Base-by-base conservation (phyloP, 2,113 vertebrate species). In the Mobula hypostoma region DNA sequence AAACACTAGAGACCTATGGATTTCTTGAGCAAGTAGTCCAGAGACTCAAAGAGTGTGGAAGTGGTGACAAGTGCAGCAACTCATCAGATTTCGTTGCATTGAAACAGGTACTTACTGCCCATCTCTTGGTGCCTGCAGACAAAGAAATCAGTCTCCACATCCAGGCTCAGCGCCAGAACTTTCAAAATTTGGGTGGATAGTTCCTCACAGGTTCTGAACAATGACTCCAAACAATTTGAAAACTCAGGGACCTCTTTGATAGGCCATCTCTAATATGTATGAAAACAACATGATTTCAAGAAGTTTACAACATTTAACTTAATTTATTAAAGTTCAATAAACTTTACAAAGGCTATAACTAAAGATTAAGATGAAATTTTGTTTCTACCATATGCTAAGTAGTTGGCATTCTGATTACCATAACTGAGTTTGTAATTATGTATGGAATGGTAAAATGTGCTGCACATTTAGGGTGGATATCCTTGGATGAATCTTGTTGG, bases 151-250 rank as follows among this genome's bases (percentile, higher is more conserved):
- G 95, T 87, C 27, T 97, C 95, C 85, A 97, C 82, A 17, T 78
- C 95, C 94, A 97, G 95, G 90, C 96, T 95, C 94, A 94, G 94
- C 40, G 96, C 96, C 96, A 97, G 95, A 66, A 97, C 95, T 76
- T 94, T 95, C 76, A 97, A 94, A 72, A 97, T 94, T 17, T 95
- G 94, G n/a, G 96, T 95, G 80, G 96, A 95, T 72, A 97, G 95
- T 48, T 96, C 95, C 61, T 95, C 95, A 79, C 97, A 97, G 92
- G 66, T 95, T 27, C 36, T 94, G 95, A 95, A 97, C 94, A 97
- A 97, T 0, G 95, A 94, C 0, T 92, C 94, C 24, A 96, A 94
- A 58, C 94, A 94, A 82, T 96, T 95, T 94, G 72, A 94, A 94
- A 97, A 97, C 4, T 66, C 95, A 0, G 76, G 0, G 0, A 94